Percentiles rank a stretch among this genome's conserved stretches.
phyloP scores from a whole-genome alignment of 1,140 invertebrate genomes.

The Pogonomyrmex barbatus region DNA sequence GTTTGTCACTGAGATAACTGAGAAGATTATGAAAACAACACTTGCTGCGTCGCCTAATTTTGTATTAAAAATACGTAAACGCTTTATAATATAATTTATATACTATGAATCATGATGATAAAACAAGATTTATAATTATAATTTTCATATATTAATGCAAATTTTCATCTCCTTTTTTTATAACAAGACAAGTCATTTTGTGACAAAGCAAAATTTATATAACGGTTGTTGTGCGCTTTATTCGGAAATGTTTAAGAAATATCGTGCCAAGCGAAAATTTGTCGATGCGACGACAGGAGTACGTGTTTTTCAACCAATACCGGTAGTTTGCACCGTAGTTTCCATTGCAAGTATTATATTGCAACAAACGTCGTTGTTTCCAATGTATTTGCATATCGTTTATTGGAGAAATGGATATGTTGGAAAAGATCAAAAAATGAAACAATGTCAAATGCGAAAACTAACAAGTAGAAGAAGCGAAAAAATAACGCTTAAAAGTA shows the following conservation, averaged over 20 bases:
- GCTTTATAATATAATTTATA: background rate
- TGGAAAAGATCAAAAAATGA: background rate
- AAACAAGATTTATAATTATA: conserved; percentile 3
- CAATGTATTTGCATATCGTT: conserved; percentile 23
- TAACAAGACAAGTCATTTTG: background rate
- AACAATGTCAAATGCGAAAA: background rate
- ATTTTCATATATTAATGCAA: background rate
- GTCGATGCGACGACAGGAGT: conserved; percentile 22
- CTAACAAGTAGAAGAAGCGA: background rate
- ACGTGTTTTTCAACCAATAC: conserved; percentile 58
- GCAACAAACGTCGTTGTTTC: conserved; percentile 36
- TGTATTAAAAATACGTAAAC: background rate
- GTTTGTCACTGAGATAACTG: background rate
- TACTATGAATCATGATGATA: background rate
- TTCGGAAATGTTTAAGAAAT: conserved; percentile 47
- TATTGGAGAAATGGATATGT: conserved; percentile 21
- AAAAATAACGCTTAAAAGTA: background rate
- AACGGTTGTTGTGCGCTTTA: background rate
- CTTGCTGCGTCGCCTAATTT: background rate
- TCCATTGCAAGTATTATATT: conserved; percentile 23
- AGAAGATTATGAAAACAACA: background rate
- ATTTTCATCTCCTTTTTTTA: background rate
- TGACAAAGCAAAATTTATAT: background rate
- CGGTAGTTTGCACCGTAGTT: conserved; percentile 40
- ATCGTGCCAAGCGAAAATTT: conserved; percentile 39